Evolutionary conservation across 2,888 invertebrate genomes (phyloP).

Genomic region (Monochamus alternatus): DNA sequence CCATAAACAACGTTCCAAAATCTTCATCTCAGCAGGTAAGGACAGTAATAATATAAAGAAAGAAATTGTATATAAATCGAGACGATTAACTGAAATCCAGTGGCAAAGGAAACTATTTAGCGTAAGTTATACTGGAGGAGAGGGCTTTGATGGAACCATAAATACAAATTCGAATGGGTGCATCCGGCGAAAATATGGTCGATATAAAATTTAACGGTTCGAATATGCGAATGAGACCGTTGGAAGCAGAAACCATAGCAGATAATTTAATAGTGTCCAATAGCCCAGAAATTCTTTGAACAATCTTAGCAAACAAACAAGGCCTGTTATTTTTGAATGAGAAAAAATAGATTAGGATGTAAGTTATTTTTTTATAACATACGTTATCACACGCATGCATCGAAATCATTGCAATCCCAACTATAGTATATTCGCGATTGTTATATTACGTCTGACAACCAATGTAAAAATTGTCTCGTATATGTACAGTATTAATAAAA

Average conservation of each 20-base stretch:
- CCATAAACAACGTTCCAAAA: conserved; percentile 1
- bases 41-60: background rate
- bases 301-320: no score
- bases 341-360: no score
- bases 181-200: conserved; percentile 43
- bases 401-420: no score
- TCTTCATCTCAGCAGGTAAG: background rate
- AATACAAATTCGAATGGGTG: conserved; percentile 44
- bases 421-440: no score
- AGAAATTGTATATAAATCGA: conserved; percentile 30
- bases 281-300: background rate
- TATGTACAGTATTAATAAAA: no score
- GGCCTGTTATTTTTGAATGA: no score
- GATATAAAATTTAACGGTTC: conserved; percentile 46
- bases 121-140: conserved; percentile 37
- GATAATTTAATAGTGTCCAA: background rate
- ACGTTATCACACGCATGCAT: no score
- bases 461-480: no score
- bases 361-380: no score
- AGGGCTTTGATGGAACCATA: conserved; percentile 32
- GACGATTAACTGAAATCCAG: conserved; percentile 39
- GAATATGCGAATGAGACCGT: conserved; percentile 24
- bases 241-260: background rate
- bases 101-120: conserved; percentile 44
- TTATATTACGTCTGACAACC: no score